A percentile compares a stretch with the other conserved stretches of the same genome.
Conservation (phyloP, 2,797 vertebrate genomes). For the Hippoglossus hippoglossus region DNA sequence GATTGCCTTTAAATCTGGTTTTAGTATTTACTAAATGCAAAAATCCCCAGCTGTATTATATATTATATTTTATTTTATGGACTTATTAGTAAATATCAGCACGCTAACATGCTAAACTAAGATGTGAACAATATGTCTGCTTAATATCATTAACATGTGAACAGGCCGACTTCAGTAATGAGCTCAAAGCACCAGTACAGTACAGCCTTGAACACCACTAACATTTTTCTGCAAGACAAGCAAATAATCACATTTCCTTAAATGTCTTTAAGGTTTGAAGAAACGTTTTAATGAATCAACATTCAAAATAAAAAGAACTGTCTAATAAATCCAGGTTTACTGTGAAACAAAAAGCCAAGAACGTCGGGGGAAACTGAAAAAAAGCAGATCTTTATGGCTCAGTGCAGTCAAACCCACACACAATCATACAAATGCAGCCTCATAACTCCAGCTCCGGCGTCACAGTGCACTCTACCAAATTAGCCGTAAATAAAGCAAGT, state of each 20-base stretch:
- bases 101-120: too few relatives aligned
- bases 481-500: conserved; percentile 61
- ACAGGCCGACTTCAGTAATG: too few relatives aligned
- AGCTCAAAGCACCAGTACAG: too few relatives aligned
- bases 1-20: too few relatives aligned
- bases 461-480: conserved; percentile 60
- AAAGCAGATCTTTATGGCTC: conserved; percentile 38
- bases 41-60: too few relatives aligned
- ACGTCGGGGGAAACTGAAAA: conserved; percentile 27
- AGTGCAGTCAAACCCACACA: conserved; percentile 52
- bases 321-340: conserved; percentile 46
- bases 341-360: conserved; percentile 30
- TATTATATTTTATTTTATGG: too few relatives aligned
- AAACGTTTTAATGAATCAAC: conserved; percentile 33
- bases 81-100: too few relatives aligned
- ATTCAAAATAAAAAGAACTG: conserved; percentile 3
- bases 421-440: conserved; percentile 62
- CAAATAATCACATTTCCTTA: not conserved
- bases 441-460: conserved; percentile 54
- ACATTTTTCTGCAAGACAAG: not conserved
- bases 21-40: too few relatives aligned
- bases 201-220: too few relatives aligned
- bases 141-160: too few relatives aligned
- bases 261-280: conserved; percentile 1
- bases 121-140: too few relatives aligned